Evolutionary conservation across 2,888 invertebrate species (phyloP), one percentile per base, ranked within the genome.

Genomic region (Tenthredo notha): DNA sequence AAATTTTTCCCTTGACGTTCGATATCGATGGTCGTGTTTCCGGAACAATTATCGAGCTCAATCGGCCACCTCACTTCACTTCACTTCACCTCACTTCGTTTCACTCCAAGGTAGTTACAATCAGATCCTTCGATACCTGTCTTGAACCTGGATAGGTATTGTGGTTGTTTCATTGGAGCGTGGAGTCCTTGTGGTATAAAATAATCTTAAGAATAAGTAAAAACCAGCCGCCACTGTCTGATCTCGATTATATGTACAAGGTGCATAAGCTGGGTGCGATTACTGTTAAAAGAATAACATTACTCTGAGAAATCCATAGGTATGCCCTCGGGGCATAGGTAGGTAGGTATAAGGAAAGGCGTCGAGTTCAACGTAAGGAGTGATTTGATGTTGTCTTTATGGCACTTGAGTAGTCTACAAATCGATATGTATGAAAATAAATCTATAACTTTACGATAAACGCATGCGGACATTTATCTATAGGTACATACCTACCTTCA

Each of bases 121-220:
- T 83, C 70, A 47, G 47, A 67, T 67, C 83, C 67, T 43, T 83
- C 82, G 65, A 58, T 65, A 83, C 67, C 82, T 83, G 65, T 80
- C 37, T 80, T 33, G 77, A 80, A 80, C 80, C 80, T 80, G 61
- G 61, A 1, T 37, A 50, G 82, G 83, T 50, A 83, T 83, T 83
- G 83, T 83, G 67, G 83, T 83, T 21, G 83, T 84, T 84, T 72
- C 85, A 85, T 54, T 82, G 33, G 72, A 82, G 85, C 85, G 85
- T 85, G 82, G 80, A 80, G 85, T 85, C 85, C 85, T 85, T 72
- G 72, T 29, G 78, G 85, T 43, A 43, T 82, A 70, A 82, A 82
- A 85, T 80, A 85, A 77, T 82, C 15, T 74, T 75, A 21, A 33
- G 37, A 58, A 58, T 43, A 40, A 85, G 50, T 80, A 85, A 80